phyloP scores from a whole-genome alignment of 2,797 vertebrate genomes.

The Stomatorhinus walkeri region DNA sequence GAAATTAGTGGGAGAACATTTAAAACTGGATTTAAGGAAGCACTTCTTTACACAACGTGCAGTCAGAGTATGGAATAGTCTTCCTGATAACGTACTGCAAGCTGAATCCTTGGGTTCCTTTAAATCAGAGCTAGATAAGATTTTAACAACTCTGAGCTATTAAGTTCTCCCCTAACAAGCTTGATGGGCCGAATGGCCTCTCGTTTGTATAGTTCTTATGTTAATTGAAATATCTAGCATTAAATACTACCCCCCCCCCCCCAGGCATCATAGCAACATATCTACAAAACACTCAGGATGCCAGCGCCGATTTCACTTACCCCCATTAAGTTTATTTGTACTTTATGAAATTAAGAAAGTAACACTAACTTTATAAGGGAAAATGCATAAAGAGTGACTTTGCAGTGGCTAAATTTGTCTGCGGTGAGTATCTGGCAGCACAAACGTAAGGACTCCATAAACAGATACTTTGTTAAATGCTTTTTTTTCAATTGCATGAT shows the following conservation, averaged over 20 bases:
- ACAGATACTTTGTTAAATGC: neutral
- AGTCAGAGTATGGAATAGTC: no score
- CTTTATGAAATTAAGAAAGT: neutral
- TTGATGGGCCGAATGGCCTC: no score
- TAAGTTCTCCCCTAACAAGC: no score
- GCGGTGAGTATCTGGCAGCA: neutral
- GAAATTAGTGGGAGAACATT: no score
- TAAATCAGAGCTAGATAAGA: no score
- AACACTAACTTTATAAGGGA: neutral
- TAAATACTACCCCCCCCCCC: neutral
- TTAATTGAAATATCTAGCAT: neutral
- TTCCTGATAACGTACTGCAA: no score
- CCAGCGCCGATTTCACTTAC: neutral
- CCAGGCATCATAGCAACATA: neutral
- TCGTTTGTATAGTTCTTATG: no score
- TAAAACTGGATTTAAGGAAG: no score
- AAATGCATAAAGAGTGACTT: neutral
- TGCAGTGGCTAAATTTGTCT: neutral
- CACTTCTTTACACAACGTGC: no score
- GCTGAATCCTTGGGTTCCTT: no score
- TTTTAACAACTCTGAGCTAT: no score
- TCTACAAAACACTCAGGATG: neutral
- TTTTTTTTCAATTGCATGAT: neutral
- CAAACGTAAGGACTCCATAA: neutral
- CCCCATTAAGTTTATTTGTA: neutral